Base-by-base conservation (phyloP, 2,113 vertebrate genomes). In the Calidris pugnax region DNA sequence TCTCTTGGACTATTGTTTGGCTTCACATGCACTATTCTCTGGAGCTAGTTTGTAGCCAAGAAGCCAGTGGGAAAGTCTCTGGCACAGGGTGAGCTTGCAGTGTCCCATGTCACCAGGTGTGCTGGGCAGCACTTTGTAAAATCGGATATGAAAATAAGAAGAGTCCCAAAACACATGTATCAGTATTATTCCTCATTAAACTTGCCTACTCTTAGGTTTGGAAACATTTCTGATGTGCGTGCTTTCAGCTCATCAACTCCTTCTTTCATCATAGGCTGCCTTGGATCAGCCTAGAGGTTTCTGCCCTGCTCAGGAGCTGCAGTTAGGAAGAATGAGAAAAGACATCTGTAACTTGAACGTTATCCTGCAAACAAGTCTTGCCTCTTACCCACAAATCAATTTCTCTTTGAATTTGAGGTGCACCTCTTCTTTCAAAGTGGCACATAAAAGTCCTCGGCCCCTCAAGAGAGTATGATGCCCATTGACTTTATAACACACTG, bases 221-320 rank as follows among this genome's bases (percentile, higher is more conserved):
- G 79, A 53, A 53, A 17, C 9, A 50, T 64, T 89, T 71, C 39
- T 77, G 68, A 15, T 9, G 16, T 33, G 37, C 0, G 1, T 64
- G 71, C 63, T 84, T 33, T 55, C 74, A 79, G 39, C 3, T 89
- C 21, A 15, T 21, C 69, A 63, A 2, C 8, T 19, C 66, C 30
- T 84, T 78, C 48, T 14, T 39, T 82, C 62, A 41, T 47, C 41
- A 24, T 14, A 30, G 41, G 15, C 22, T 67, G 28, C 12, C 35
- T 59, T 2, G 0, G 12, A 4, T 12, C 1, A 0, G 10, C 30
- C 50, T 4, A 6, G 66, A 83, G 50, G 28, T 79, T 64, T 32
- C 77, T 43, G 62, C 0, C 1, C 27, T 0, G 1, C n/a, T 81
- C 17, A 10, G 32, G 48, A 24, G 39, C 12, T 85, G 62, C 67